These are phyloP conservation scores for Chrysoperla carnea DNA, from an alignment of 1,140 invertebrate species.

Conservation along the genomic window DNA sequence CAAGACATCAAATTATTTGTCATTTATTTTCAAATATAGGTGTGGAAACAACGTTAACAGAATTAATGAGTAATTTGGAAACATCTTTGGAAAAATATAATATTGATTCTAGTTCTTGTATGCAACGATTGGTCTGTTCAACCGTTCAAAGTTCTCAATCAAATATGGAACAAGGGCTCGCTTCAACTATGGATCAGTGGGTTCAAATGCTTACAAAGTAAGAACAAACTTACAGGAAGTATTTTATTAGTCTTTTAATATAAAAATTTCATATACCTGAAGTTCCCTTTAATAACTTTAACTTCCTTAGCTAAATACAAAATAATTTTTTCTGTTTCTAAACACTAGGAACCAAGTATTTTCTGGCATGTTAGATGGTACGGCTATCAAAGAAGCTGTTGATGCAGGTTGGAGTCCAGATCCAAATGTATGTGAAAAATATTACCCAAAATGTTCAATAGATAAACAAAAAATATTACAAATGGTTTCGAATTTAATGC, in stretches of 20 bases:
- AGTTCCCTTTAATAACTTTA: no score
- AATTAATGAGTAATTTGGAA: slow-evolving; percentile 51
- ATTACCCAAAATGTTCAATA: not conserved
- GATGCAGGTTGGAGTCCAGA: slow-evolving; percentile 30
- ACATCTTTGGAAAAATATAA: slow-evolving; percentile 49
- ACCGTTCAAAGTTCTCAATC: slow-evolving; percentile 50
- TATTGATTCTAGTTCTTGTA: slow-evolving; percentile 58
- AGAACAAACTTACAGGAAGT: slow-evolving; percentile 14
- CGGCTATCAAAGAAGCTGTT: slow-evolving; percentile 54
- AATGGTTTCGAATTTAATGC: not conserved
- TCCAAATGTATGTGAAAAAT: not conserved
- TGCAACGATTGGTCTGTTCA: slow-evolving; percentile 57
- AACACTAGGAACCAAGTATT: no score
- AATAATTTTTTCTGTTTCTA: no score
- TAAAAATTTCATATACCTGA: no score
- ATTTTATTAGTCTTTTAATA: no score
- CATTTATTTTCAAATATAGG: slow-evolving; percentile 35
- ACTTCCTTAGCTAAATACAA: no score
- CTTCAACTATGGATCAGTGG: slow-evolving; percentile 43
- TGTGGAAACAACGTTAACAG: slow-evolving; percentile 34
- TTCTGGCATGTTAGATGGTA: slow-evolving; percentile 45
- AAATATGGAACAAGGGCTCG: slow-evolving; percentile 36
- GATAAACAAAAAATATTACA: not conserved
- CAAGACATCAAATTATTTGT: no score
- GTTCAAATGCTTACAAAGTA: slow-evolving; percentile 44